Evolutionary conservation across 1,140 invertebrate species (phyloP), one percentile per base, ranked within the genome.

Genomic region (Parapsyche elsis): DNA sequence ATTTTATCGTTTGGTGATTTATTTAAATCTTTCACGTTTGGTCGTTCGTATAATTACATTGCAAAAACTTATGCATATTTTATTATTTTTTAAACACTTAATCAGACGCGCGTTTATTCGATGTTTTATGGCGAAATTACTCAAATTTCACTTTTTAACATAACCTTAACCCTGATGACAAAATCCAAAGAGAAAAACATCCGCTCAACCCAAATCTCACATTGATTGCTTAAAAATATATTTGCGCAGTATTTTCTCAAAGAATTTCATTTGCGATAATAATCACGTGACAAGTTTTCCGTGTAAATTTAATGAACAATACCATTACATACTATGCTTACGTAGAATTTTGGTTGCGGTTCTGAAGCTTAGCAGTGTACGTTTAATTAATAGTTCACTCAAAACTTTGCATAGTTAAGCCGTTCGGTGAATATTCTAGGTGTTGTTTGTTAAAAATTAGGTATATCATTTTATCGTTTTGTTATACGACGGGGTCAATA

Each of bases 1-100:
- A 61, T 61, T 61, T 61, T 21, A 61, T 9, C 57, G 57, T 16
- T 61, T 61, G 21, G 21, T 61, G 57, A 61, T 61, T 61, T 61
- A 61, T 61, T 61, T 61, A 19, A 19, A 19, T 61, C 57, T 9
- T 61, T 19, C 57, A 61, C 57, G 57, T 61, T 38, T 38, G 16
- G 21, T 19, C 21, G 2, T 19, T 61, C 57, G 57, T 61, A 61
- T 61, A 16, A 21, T 19, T 61, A 61, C 16, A 61, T 61, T 21
- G 57, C 21, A 21, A 19, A 61, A n/a, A 61, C 16, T 19, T 19
- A 61, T 19, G 21, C 16, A 19, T 61, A 61, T 19, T 19, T 61
- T 61, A 61, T 19, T 61, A 61, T 19, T 19, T 21, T 9, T 2
- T 19, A 19, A 19, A 21, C 19, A 61, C 9, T 61, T 61, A 19